Evolutionary conservation across 2,888 invertebrate genomes (phyloP), one percentile per base, ranked within the genome.

Genomic region (Acronicta alni): DNA sequence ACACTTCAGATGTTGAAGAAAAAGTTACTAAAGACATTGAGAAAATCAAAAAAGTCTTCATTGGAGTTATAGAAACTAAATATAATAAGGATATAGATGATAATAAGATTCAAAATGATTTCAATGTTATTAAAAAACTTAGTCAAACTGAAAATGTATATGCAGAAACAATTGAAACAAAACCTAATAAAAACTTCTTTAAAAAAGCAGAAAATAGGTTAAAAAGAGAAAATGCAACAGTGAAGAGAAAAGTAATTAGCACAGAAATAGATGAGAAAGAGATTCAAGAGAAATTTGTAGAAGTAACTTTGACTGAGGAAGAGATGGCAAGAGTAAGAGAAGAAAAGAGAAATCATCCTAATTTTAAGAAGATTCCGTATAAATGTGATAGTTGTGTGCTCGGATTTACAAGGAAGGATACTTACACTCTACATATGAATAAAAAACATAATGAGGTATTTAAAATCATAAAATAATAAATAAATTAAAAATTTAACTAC

Each of bases 331-430:
- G 52, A 38, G 76, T 63, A 2, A 85, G 90, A 75, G 86, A 89
- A 51, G 77, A 82, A 26, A 90, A 90, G 60, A 79, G 82, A 46
- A 85, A 68, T 39, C 87, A 86, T n/a, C 84, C 87, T 0, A 90
- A 89, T 72, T 90, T 80, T 37, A 89, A 87, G 74, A 90, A 88
- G 67, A 78, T 89, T 20, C 88, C 87, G 0, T 90, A 57, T 37
- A 89, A 91, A 57, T 91, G 90, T 81, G 85, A 87, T n/a, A 72
- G 59, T 0, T 91, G 90, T 75, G 89, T 90, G 0, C 77, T 89
- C 0, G 90, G 90, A 0, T 91, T 90, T 47, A 85, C 77, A 0
- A 81, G 72, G 15, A 78, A 83, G 4, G 83, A 85, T 2, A 87
- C 75, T 5, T 84, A 73, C 55, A 71, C 82, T 23, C 43, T 79